Conservation (phyloP, 2,113 vertebrate genomes). For the Alligator mississippiensis region DNA sequence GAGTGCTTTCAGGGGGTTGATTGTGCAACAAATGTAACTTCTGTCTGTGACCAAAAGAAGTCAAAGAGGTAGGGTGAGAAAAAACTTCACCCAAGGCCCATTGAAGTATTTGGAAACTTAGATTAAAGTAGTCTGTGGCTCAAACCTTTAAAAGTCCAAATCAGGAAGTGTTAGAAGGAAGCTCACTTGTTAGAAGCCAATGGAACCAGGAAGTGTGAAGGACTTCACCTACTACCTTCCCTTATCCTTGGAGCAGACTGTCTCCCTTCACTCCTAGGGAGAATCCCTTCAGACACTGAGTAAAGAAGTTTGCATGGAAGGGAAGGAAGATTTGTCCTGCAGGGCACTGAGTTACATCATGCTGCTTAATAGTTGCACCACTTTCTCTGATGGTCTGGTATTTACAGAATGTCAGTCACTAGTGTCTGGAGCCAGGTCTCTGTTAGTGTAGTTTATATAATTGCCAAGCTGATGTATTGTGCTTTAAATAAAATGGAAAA, state of each 20-base stretch:
- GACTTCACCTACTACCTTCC: neutral
- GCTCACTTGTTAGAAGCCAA: neutral
- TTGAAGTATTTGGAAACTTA: neutral
- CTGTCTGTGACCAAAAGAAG: neutral
- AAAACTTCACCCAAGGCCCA: neutral
- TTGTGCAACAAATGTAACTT: too few species aligned
- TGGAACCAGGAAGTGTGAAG: accelerated
- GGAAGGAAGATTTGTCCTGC: neutral
- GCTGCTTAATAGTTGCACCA: neutral
- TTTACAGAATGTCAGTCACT: neutral
- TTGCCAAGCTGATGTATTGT: neutral
- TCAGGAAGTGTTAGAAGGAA: neutral
- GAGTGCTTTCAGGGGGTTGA: neutral
- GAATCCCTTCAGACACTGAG: accelerated
- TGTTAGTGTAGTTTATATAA: neutral
- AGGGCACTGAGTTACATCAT: neutral
- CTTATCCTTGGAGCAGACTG: neutral
- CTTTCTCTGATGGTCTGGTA: neutral
- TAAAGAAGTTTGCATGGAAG: neutral
- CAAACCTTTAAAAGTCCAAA: neutral
- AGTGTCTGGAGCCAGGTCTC: neutral
- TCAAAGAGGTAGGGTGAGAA: too few species aligned
- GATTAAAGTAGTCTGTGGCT: neutral
- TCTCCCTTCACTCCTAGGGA: neutral
- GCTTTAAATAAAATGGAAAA: neutral